Conservation (phyloP, 2,797 vertebrate genomes). For the Brachyalestes nurse region DNA sequence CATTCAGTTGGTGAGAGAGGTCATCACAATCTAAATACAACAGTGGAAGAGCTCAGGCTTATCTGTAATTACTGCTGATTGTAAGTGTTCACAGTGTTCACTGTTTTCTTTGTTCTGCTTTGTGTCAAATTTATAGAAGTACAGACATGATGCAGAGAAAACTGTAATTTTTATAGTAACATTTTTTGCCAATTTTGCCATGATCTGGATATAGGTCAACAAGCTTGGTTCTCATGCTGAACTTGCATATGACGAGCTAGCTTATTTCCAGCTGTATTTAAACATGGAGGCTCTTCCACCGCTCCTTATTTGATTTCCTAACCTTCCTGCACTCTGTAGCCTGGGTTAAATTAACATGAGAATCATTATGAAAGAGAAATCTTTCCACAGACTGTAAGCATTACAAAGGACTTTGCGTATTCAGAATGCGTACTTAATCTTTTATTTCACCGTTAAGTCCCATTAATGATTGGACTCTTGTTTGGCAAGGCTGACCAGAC, state of each 20-base stretch:
- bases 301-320: neutral
- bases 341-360: neutral
- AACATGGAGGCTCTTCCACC: neutral
- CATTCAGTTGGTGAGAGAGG: constrained; percentile 37
- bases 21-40: constrained; percentile 40
- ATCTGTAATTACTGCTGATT: constrained; percentile 42
- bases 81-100: constrained; percentile 14
- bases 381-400: neutral
- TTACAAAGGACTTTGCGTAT: neutral
- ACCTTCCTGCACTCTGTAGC: neutral
- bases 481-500: neutral
- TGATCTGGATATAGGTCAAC: constrained; percentile 1
- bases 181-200: neutral
- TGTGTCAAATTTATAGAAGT: neutral
- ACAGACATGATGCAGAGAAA: neutral
- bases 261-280: neutral
- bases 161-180: neutral
- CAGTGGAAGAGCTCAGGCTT: constrained; percentile 35
- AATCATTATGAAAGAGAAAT: neutral
- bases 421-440: neutral
- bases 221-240: neutral
- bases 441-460: constrained; percentile 4
- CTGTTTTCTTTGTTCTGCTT: constrained; percentile 33
- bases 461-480: neutral
- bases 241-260: neutral